Base-by-base conservation (phyloP, 2,797 vertebrate species). In the Lateolabrax maculatus region DNA sequence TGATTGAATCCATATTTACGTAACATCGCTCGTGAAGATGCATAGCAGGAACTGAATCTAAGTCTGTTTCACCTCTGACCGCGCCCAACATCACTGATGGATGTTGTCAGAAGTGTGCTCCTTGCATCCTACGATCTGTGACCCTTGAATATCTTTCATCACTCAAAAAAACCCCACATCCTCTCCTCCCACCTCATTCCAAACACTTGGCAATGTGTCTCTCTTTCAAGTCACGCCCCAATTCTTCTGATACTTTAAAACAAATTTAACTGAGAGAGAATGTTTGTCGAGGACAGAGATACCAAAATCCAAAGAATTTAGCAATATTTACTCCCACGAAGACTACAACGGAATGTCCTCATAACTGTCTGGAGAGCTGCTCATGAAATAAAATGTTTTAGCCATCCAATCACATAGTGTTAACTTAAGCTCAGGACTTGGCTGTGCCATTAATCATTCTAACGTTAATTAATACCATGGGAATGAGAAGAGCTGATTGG, bases 111-210 rank as follows among this genome's bases (percentile, higher is more conserved):
- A 36, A 29, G 10, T 10, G 5, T 9, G 1, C n/a, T 65, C 51
- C 21, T 7, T 75, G 43, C 19, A 75, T 37, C 43, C 23, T 21
- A 21, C 6, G 19, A 46, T 57, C 36, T 5, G 23, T 31, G 25
- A 52, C 43, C 44, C 19, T 21, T 5, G 21, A 41, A 71, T 5
- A 49, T 44, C 5, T 27, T 25, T 36, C 31, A 23, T 29, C 19
- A 27, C 51, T 63, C 43, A 21, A 6, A 51, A 36, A 46, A 68
- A 36, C 56, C 25, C 48, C 46, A 34, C 9, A 27, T 46, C 66
- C 21, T 65, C 53, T 72, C 71, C 77, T 82, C 81, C 84, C n/a
- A 69, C 48, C 46, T 78, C 77, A 81, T 83, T 81, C 80, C 83
- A 69, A 70, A 69, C 69, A 29, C 5, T 75, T 61, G 77, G 73